Conservation (phyloP, 2,888 invertebrate species). For the Campaea margaritaria region DNA sequence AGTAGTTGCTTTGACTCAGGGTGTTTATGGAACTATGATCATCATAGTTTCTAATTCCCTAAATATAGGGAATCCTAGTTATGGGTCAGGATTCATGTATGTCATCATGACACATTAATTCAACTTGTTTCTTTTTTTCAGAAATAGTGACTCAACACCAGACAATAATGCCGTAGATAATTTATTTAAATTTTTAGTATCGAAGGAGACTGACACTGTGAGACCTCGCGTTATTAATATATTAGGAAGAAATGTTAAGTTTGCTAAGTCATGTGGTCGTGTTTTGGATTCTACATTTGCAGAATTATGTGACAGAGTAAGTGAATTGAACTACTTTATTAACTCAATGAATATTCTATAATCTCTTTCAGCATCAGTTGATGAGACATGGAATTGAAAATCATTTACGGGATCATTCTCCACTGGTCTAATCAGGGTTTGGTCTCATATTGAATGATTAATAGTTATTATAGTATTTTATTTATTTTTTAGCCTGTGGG, state of each 20-base stretch:
- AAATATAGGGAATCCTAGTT: too few relatives aligned
- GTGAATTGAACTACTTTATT: constrained; percentile 42
- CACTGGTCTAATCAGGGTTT: too few relatives aligned
- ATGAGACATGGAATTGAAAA: too few relatives aligned
- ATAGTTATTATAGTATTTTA: neutral
- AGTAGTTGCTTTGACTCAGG: too few relatives aligned
- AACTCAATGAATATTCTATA: too few relatives aligned
- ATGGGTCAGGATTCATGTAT: too few relatives aligned
- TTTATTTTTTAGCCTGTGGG: constrained; percentile 90
- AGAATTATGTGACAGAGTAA: constrained; percentile 95
- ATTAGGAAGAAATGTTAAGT: constrained; percentile 94
- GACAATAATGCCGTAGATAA: constrained; percentile 88
- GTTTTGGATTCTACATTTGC: constrained; percentile 95
- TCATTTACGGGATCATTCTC: too few relatives aligned
- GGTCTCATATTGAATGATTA: too few relatives aligned
- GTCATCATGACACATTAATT: neutral
- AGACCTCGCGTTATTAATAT: constrained; percentile 94
- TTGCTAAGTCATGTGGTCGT: constrained; percentile 96
- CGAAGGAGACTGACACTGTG: constrained; percentile 95
- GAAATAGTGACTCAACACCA: constrained; percentile 86
- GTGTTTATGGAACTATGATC: too few relatives aligned
- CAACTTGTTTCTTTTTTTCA: constrained; percentile 77
- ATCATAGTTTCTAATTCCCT: too few relatives aligned
- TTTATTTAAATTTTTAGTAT: constrained; percentile 94
- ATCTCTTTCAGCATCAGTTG: too few relatives aligned